Conservation (phyloP, 2,113 vertebrate species). For the Podiceps cristatus region DNA sequence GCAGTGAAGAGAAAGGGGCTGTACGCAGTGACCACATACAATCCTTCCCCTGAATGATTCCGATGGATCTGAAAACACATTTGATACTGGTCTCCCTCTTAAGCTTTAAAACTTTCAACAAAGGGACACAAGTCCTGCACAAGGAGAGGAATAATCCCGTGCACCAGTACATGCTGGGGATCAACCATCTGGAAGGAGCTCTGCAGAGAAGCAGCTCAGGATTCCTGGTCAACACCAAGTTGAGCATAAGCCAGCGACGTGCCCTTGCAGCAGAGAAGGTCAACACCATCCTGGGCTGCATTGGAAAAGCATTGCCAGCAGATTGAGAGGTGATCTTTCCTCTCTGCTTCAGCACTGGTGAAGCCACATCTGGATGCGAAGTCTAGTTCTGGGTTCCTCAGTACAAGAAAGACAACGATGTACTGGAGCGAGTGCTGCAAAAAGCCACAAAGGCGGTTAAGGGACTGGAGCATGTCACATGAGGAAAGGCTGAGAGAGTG, state of each 20-base stretch:
- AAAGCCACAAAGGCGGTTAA: neutral
- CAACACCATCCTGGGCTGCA: neutral
- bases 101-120: neutral
- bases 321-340: neutral
- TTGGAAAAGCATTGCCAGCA: neutral
- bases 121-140: neutral
- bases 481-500: neutral
- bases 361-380: neutral
- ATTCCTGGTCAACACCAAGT: neutral
- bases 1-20: neutral
- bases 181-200: neutral
- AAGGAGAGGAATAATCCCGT: neutral
- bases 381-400: neutral
- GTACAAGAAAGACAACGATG: neutral
- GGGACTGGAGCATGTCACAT: fast-evolving
- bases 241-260: neutral
- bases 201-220: neutral
- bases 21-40: neutral
- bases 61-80: neutral
- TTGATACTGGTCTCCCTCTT: neutral
- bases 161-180: neutral
- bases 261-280: neutral
- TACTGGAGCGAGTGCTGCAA: neutral
- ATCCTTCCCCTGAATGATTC: neutral
- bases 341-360: neutral